Base-by-base conservation (phyloP, 30 jellyfish, hydroid and myxozoan genomes). In the Rhopilema esculentum region DNA sequence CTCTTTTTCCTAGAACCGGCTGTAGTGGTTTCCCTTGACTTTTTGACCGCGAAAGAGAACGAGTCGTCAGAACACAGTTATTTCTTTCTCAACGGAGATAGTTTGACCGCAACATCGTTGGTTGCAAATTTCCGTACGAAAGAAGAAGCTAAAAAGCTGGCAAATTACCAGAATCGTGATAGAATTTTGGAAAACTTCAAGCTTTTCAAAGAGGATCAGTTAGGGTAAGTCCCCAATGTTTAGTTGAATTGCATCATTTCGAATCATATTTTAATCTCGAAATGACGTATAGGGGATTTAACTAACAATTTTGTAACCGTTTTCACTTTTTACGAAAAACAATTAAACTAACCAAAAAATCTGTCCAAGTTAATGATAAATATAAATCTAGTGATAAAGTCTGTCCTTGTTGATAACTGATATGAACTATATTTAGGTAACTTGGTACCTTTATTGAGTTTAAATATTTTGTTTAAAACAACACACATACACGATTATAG, bases 1-100 rank as follows among this genome's bases (percentile, higher is more conserved):
- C n/a, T n/a, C n/a, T n/a, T n/a, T n/a, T n/a, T n/a, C n/a, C n/a
- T 49, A 74, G 85, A 74, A 8, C 85, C 85, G 9, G 70, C 69
- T 17, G 85, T 74, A 24, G 40, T 31, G n/a, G 87, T 77, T 8
- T 50, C 92, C 32, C 31, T 83, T 16, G 22, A 62, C 0, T 62
- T 83, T 66, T 68, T 68, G 49, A 17, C 85, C 4, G 9, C 57
- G 15, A 76, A 25, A 21, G 62, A 71, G 0, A 27, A 28, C 8
- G 28, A 23, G 27, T 27, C 53, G 7, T 8, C 50, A 4, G 72
- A 68, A 16, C 77, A 69, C 26, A 17, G 27, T 0, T 71, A 83
- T 71, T 71, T 49, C 86, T 1, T 57, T 23, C 29, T 83, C 26
- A 57, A 63, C 25, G n/a, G 19, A 4, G 19, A 53, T 31, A 21